Evolutionary conservation across 1,140 invertebrate species (phyloP).

Genomic region (Neelides sp.): DNA sequence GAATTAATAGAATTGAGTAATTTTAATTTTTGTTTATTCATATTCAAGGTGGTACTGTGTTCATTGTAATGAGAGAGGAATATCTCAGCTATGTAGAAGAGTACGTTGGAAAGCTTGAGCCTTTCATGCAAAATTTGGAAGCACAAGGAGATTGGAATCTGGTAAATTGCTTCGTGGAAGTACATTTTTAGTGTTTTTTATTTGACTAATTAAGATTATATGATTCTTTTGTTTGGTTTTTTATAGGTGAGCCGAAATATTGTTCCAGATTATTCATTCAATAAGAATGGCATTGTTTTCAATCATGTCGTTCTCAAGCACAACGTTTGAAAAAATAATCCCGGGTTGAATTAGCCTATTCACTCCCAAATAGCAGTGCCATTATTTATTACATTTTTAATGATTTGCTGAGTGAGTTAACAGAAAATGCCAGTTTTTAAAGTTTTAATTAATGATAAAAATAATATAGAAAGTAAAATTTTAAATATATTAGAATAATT

Average conservation of each 20-base stretch:
- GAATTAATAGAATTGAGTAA: neutral
- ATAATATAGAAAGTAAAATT: too few species aligned
- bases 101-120: conserved; percentile 36
- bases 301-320: conserved; percentile 19
- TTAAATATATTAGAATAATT: too few species aligned
- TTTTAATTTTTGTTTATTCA: neutral
- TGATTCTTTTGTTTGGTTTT: neutral
- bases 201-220: neutral
- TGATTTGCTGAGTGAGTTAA: too few species aligned
- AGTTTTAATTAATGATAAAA: too few species aligned
- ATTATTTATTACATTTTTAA: too few species aligned
- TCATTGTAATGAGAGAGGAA: conserved; percentile 39
- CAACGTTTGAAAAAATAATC: too few species aligned
- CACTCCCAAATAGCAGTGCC: too few species aligned
- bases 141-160: conserved; percentile 32
- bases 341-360: too few species aligned
- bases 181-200: neutral
- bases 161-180: conserved; percentile 7
- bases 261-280: conserved; percentile 34
- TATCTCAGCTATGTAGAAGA: conserved; percentile 36
- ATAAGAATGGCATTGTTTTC: conserved; percentile 34
- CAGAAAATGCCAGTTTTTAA: too few species aligned
- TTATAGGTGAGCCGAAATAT: conserved; percentile 31
- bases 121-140: conserved; percentile 33
- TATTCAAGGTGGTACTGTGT: conserved; percentile 34